Conservation (phyloP, 30 jellyfish, hydroid and myxozoan species). For the Morbakka virulenta region DNA sequence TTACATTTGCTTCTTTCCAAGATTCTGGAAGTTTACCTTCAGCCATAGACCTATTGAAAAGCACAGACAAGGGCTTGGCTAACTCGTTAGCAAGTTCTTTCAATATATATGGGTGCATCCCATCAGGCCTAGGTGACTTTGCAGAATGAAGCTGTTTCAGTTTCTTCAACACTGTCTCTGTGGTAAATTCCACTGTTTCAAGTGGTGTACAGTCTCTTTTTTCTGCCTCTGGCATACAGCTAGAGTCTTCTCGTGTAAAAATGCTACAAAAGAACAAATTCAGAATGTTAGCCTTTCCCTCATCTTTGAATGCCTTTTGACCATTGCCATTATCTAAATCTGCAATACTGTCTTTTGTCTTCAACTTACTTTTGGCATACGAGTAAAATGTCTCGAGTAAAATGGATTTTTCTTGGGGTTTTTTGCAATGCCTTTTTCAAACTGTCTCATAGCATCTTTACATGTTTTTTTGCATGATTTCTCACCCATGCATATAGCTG, state of each 20-base stretch:
- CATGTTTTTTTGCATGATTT: slow-evolving; percentile 37
- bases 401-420: too few species aligned
- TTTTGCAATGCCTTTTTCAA: slow-evolving; percentile 22
- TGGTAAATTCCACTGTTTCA: background rate
- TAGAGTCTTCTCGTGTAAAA: slow-evolving; percentile 19
- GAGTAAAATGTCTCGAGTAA: slow-evolving; percentile 22
- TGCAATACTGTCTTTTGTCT: slow-evolving; percentile 14
- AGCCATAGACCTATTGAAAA: too few species aligned
- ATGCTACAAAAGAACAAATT: too few species aligned
- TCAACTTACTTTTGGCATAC: slow-evolving; percentile 23
- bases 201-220: slow-evolving; percentile 1
- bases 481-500: slow-evolving; percentile 8
- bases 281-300: slow-evolving; percentile 20
- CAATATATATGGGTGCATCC: too few species aligned
- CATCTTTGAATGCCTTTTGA: background rate
- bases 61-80: too few species aligned
- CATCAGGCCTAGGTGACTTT: slow-evolving; percentile 23
- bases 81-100: too few species aligned
- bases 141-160: slow-evolving; percentile 3
- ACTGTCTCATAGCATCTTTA: slow-evolving; percentile 21
- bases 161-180: slow-evolving; percentile 3
- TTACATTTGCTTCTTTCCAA: too few species aligned
- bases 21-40: too few species aligned
- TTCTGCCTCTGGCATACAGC: slow-evolving; percentile 15
- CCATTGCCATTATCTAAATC: slow-evolving; percentile 23